Base-by-base conservation (phyloP, 2,888 invertebrate species). In the Diloba caeruleocephala region DNA sequence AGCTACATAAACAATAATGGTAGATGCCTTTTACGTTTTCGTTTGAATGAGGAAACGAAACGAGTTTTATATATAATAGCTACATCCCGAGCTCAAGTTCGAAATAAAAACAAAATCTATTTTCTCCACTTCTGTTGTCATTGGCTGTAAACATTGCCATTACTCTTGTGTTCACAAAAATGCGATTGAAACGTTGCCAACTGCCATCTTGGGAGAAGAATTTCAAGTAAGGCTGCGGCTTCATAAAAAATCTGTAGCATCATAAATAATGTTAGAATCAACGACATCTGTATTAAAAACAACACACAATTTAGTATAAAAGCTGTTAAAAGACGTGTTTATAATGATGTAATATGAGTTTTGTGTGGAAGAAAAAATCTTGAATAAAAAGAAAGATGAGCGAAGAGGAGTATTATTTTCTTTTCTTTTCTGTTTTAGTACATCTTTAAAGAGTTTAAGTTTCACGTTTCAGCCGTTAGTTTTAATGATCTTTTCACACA, bases 181-280 rank as follows among this genome's bases (percentile, higher is more conserved):
- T 70, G 36, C 71, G 37, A 70, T 70, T 70, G 70, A 73, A 70
- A 29, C 31, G 32, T 21, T 70, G 70, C 70, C 70, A 70, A 73
- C 19, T 37, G 34, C 12, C 49, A 34, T 26, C 38, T 26, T 21
- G 50, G 21, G 21, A 67, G 37, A 38, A 21, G 17, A 56, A 51
- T 45, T 44, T 51, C 48, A 44, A 48, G 33, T 50, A 46, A 53
- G 53, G 39, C 31, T 48, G 26, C 10, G 13, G 38, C 13, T 50
- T 34, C 34, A 46, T 60, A 38, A 49, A 65, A 50, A 66, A 42
- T 49, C 50, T 25, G 29, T 7, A 53, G 10, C 53, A 52, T 29
- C 37, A 25, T 42, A 28, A 59, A 41, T 59, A 49, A 55, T 55
- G 4, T 37, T 46, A 1, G 5, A 10, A 36, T 15, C 15, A 3